These are phyloP conservation scores for Merodon equestris DNA, from an alignment of 2,888 invertebrate species.

Conservation along the genomic window DNA sequence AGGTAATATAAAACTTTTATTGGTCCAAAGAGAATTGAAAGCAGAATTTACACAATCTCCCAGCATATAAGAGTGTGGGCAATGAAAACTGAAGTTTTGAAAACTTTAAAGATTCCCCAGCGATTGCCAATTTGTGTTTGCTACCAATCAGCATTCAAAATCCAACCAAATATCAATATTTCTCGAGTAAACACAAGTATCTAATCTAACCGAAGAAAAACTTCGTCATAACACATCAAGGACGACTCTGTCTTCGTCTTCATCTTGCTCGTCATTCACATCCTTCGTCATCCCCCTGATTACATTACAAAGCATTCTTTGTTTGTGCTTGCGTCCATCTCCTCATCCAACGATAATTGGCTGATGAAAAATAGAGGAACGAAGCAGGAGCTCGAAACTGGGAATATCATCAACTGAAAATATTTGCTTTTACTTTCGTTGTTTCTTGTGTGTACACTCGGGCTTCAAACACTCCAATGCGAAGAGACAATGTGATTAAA, in stretches of 20 bases:
- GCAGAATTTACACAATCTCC: too few relatives aligned
- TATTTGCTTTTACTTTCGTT: slow-evolving; percentile 34
- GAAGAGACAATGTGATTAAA: slow-evolving; percentile 64
- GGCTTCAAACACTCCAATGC: slow-evolving; percentile 10
- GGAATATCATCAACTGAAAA: slow-evolving; percentile 43
- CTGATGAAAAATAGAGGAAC: slow-evolving; percentile 19
- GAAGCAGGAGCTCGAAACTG: too few relatives aligned
- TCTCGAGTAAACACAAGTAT: slow-evolving; percentile 4
- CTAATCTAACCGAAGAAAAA: background rate
- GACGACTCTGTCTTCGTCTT: background rate
- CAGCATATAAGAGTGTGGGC: too few relatives aligned
- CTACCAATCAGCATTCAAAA: slow-evolving; percentile 22
- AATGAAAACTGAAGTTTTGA: too few relatives aligned
- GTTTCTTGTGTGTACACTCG: background rate
- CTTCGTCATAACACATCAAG: too few relatives aligned
- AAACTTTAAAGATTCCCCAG: too few relatives aligned
- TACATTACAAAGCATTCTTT: too few relatives aligned
- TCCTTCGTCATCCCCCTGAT: background rate
- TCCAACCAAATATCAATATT: slow-evolving; percentile 7
- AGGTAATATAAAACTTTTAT: too few relatives aligned
- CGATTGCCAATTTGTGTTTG: too few relatives aligned
- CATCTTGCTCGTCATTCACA: too few relatives aligned
- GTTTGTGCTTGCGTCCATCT: slow-evolving; percentile 18
- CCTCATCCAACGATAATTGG: slow-evolving; percentile 29
- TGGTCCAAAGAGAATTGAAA: too few relatives aligned